These are phyloP conservation scores for Chinchilla lanigera DNA, from an alignment of 2,113 vertebrate species.

Conservation along the genomic window DNA sequence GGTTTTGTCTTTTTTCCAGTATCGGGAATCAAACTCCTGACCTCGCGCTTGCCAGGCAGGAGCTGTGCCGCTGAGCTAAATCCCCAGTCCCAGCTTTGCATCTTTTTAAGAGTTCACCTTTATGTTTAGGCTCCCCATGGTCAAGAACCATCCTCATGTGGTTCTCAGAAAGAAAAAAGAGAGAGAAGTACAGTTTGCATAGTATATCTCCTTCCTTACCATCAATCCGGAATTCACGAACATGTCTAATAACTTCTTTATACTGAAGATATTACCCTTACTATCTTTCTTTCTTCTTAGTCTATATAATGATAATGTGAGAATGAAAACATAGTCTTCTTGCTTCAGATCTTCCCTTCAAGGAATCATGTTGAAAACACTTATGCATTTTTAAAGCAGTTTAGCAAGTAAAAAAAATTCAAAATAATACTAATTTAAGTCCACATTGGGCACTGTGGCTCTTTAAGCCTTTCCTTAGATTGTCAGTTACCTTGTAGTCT, in stretches of 20 bases:
- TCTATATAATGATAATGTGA: background rate
- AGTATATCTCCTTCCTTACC: background rate
- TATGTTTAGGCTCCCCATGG: background rate
- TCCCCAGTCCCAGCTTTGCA: no score
- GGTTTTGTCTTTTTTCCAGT: no score
- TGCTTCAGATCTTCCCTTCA: slow-evolving; percentile 14
- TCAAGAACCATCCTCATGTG: background rate
- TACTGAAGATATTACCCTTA: background rate
- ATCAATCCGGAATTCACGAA: background rate
- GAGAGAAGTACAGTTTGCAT: background rate
- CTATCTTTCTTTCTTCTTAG: background rate
- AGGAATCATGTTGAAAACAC: slow-evolving; percentile 4
- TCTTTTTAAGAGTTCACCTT: background rate
- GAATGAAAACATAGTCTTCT: slow-evolving; percentile 36
- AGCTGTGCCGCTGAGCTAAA: no score
- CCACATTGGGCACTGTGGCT: background rate
- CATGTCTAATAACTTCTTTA: background rate
- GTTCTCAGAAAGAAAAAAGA: background rate
- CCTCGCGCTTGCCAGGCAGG: no score
- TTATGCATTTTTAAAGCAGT: background rate
- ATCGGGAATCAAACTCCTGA: no score
- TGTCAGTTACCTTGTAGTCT: background rate
- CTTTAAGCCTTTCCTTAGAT: slow-evolving; percentile 16
- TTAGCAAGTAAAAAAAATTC: slow-evolving; percentile 55
- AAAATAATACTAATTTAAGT: slow-evolving; percentile 38